Conservation (phyloP, 1,140 invertebrate species). For the Hydropsyche tenuis region DNA sequence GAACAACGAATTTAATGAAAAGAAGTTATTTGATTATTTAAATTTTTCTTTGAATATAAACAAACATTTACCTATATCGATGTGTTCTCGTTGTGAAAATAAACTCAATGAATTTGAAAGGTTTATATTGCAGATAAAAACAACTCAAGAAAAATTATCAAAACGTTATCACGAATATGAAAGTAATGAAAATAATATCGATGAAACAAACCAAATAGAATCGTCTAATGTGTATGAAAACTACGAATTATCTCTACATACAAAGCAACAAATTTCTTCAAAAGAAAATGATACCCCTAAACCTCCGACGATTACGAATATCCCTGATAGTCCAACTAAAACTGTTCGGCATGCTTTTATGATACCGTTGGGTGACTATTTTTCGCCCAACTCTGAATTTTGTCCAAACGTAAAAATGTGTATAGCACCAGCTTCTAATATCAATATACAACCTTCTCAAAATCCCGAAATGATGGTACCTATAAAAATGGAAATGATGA, state of each 20-base stretch:
- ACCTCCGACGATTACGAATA: background rate
- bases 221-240: no score
- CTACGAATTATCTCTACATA: no score
- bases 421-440: no score
- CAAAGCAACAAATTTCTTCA: background rate
- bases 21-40: conserved; percentile 22
- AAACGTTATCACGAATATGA: conserved; percentile 1
- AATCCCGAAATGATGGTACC: conserved; percentile 13
- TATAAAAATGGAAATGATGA: conserved; percentile 34
- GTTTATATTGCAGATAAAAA: conserved; percentile 18
- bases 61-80: conserved; percentile 15
- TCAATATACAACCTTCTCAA: no score
- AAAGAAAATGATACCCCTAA: conserved; percentile 1
- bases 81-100: conserved; percentile 23
- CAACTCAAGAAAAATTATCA: conserved; percentile 26
- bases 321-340: background rate
- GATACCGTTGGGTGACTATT: background rate
- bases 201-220: background rate
- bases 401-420: background rate
- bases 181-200: background rate
- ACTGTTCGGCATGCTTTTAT: background rate
- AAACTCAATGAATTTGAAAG: conserved; percentile 31
- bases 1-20: background rate
- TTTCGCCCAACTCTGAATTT: background rate
- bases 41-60: conserved; percentile 10